phyloP scores from a whole-genome alignment of 2,888 invertebrate genomes.

The Branchipolynoe longqiensis region DNA sequence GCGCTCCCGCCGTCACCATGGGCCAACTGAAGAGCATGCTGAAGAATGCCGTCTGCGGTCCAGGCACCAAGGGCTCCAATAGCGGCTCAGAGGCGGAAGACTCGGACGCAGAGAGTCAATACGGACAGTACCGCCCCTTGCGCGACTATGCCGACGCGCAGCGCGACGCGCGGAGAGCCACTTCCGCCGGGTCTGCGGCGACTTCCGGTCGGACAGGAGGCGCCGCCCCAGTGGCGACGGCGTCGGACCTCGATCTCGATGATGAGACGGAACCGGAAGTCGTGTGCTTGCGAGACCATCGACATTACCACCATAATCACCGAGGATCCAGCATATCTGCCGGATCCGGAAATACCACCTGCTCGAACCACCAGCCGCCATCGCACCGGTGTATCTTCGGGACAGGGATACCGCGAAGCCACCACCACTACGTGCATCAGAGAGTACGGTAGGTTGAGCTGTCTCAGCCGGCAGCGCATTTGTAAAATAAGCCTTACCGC shows the following conservation, averaged over 20 bases:
- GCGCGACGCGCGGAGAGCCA: not conserved
- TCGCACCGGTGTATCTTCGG: conserved; percentile 45
- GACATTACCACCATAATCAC: conserved; percentile 51
- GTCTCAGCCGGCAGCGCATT: too few species aligned
- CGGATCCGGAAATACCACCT: conserved; percentile 56
- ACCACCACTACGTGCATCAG: conserved; percentile 48
- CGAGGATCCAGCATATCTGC: not conserved
- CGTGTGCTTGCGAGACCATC: conserved; percentile 16
- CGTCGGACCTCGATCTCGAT: conserved; percentile 6
- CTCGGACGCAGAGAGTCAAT: conserved; percentile 61
- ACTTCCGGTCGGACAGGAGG: not conserved
- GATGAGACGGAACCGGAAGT: conserved; percentile 48
- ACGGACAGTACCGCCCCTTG: conserved; percentile 60
- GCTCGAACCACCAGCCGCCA: conserved; percentile 44
- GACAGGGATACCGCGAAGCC: conserved; percentile 25
- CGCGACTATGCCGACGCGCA: conserved; percentile 30
- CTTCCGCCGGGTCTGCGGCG: conserved; percentile 20
- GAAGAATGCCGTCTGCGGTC: conserved; percentile 64
- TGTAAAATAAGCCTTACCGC: too few species aligned
- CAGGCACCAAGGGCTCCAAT: conserved; percentile 51
- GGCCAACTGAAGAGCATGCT: conserved; percentile 66
- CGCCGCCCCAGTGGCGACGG: not conserved
- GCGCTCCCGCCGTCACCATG: conserved; percentile 52
- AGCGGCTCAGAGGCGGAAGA: conserved; percentile 60
- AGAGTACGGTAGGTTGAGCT: conserved; percentile 47